These are phyloP conservation scores for Cinclus mexicanus DNA, from an alignment of 2,113 vertebrate species.

Conservation along the genomic window DNA sequence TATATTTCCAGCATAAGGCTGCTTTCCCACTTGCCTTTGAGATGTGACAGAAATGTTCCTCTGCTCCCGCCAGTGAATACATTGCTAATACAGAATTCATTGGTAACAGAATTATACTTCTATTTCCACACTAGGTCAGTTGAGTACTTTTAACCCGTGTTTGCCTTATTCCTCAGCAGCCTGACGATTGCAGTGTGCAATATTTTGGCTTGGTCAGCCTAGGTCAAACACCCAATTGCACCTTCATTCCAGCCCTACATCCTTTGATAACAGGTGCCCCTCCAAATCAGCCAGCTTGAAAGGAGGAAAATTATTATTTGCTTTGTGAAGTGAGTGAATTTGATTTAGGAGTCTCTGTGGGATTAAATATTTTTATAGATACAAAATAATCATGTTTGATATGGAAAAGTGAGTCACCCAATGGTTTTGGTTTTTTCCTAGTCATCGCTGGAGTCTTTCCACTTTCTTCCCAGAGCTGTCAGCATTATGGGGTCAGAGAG, in stretches of 20 bases:
- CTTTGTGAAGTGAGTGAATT: not conserved
- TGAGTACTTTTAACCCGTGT: not conserved
- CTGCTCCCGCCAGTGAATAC: constrained; percentile 3
- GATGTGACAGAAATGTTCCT: constrained; percentile 51
- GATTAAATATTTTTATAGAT: not conserved
- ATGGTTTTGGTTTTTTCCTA: constrained; percentile 6
- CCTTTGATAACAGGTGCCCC: not conserved
- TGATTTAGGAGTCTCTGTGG: not conserved
- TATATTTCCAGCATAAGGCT: constrained; percentile 22
- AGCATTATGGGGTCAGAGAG: not conserved
- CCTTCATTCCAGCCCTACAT: not conserved
- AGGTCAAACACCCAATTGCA: not conserved
- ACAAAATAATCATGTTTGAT: constrained; percentile 4
- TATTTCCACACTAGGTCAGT: constrained; percentile 1
- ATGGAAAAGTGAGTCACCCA: constrained; percentile 34
- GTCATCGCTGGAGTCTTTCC: not conserved
- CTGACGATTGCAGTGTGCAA: not conserved
- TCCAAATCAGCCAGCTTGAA: not conserved
- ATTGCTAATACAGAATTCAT: not conserved
- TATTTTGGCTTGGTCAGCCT: not conserved
- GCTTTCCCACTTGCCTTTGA: constrained; percentile 33
- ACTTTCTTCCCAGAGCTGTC: not conserved
- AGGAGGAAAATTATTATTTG: not conserved
- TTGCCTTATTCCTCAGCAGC: not conserved
- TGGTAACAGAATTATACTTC: constrained; percentile 11